phyloP scores from a whole-genome alignment of 2,888 invertebrate genomes.

The Silvanus unidentatus region DNA sequence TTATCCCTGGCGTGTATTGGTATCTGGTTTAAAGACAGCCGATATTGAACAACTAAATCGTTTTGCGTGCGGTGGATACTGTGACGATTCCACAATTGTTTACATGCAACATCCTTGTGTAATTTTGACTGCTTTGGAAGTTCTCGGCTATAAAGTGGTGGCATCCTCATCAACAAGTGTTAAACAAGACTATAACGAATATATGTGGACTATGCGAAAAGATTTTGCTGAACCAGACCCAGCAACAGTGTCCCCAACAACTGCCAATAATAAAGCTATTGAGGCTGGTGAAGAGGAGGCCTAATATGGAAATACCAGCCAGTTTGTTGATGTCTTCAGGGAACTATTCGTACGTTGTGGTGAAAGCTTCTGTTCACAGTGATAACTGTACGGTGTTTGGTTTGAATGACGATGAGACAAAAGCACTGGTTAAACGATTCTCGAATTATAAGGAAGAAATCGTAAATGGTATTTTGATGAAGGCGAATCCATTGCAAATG shows the following conservation, averaged over 20 bases:
- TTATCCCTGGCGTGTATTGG: conserved; percentile 82
- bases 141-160: conserved; percentile 81
- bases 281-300: conserved; percentile 13
- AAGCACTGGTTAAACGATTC: conserved; percentile 65
- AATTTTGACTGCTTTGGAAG: conserved; percentile 79
- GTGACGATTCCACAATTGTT: conserved; percentile 79
- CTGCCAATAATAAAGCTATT: neutral
- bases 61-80: conserved; percentile 77
- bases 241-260: conserved; percentile 30
- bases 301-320: conserved; percentile 43
- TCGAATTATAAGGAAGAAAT: conserved; percentile 55
- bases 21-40: conserved; percentile 77
- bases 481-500: conserved; percentile 62
- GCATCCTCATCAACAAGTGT: conserved; percentile 81
- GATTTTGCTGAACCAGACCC: conserved; percentile 82
- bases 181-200: conserved; percentile 83
- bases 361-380: conserved; percentile 75
- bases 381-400: conserved; percentile 72
- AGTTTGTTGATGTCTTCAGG: conserved; percentile 47
- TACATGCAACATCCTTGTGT: conserved; percentile 85
- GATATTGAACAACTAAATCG: conserved; percentile 79
- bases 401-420: conserved; percentile 61
- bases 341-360: conserved; percentile 66
- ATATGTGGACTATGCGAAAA: conserved; percentile 91
- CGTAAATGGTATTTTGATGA: conserved; percentile 67